phyloP scores from a whole-genome alignment of 2,113 vertebrate species.

The Glareola pratincola region DNA sequence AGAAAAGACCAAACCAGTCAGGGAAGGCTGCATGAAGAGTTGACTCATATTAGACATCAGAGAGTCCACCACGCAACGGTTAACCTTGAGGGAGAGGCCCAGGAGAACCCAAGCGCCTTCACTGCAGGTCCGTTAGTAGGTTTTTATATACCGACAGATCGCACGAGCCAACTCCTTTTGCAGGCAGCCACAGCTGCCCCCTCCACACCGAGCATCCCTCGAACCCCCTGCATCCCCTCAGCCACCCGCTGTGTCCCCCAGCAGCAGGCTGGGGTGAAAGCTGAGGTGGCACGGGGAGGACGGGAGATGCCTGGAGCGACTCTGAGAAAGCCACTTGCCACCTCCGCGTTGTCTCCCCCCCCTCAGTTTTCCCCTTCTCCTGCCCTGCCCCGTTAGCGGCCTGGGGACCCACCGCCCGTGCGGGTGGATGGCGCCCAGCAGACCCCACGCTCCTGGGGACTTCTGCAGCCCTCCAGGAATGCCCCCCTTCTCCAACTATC shows the following conservation, averaged over 20 bases:
- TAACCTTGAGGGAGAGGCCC: neutral
- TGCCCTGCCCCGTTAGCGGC: neutral
- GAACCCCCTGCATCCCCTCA: fast-evolving
- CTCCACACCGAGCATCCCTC: neutral
- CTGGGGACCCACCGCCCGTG: neutral
- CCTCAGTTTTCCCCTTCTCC: neutral
- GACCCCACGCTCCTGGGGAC: neutral
- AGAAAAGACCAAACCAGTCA: neutral
- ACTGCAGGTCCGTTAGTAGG: fast-evolving
- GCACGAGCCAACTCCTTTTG: neutral
- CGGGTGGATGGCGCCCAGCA: neutral
- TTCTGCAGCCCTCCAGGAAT: neutral
- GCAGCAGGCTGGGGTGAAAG: neutral
- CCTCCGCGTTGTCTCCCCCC: neutral
- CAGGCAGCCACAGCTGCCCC: neutral
- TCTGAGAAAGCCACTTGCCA: neutral
- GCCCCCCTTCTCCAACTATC: fast-evolving
- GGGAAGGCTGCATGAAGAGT: neutral
- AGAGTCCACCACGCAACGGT: neutral
- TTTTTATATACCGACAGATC: neutral
- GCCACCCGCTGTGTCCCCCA: neutral
- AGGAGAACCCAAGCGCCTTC: fast-evolving
- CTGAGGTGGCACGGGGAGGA: neutral
- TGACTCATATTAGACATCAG: neutral
- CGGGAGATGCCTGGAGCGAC: neutral